phyloP scores from a whole-genome alignment of 2,888 invertebrate genomes.

The Dilophus febrilis region DNA sequence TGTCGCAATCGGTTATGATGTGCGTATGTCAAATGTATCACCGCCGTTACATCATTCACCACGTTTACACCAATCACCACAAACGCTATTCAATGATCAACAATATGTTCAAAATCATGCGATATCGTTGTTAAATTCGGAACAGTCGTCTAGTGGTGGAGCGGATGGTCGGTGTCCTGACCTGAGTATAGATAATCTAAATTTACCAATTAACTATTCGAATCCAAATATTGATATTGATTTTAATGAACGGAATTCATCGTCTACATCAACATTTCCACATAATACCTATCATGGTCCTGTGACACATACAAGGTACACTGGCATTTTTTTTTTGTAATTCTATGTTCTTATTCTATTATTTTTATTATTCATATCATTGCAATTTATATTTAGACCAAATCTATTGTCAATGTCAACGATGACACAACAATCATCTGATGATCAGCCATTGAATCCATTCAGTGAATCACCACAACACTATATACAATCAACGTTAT shows the following conservation, averaged over 20 bases:
- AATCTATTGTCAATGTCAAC: constrained; percentile 18
- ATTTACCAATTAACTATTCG: not conserved
- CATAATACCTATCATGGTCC: constrained; percentile 88
- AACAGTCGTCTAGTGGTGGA: no score
- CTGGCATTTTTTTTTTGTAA: not conserved
- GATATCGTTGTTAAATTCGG: not conserved
- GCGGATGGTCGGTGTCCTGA: not conserved
- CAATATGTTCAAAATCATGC: no score
- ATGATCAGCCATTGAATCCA: constrained; percentile 43
- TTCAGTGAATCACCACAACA: constrained; percentile 62
- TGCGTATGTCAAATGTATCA: constrained; percentile 71
- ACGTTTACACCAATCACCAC: constrained; percentile 54
- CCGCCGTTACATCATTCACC: constrained; percentile 74
- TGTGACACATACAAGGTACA: constrained; percentile 50
- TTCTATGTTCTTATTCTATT: not conserved
- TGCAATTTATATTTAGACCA: constrained; percentile 10
- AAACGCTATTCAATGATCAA: constrained; percentile 31
- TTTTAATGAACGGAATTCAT: constrained; percentile 24
- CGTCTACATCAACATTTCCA: no score
- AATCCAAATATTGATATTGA: not conserved
- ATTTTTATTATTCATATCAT: constrained; percentile 1
- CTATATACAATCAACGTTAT: constrained; percentile 37
- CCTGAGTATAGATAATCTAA: constrained; percentile 3
- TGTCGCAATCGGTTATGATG: constrained; percentile 83
- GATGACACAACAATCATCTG: constrained; percentile 7